phyloP scores from a whole-genome alignment of 2,797 vertebrate species.

The Helicolenus hilgendorfi region DNA sequence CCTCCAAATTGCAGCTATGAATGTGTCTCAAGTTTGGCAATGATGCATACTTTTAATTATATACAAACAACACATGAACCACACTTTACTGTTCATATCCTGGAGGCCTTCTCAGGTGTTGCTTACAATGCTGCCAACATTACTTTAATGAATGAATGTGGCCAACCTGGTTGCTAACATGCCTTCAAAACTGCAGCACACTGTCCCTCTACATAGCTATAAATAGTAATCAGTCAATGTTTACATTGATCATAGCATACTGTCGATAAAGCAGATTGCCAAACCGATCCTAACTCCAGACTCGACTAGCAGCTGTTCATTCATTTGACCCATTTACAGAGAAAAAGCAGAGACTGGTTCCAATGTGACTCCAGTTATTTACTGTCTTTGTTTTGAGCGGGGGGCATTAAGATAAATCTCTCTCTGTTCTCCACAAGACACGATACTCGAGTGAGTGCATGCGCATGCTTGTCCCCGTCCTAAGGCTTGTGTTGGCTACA shows the following conservation, averaged over 20 bases:
- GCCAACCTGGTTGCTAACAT: background rate
- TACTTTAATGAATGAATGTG: conserved; percentile 12
- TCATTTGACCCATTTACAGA: conserved; percentile 59
- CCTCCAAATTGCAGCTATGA: background rate
- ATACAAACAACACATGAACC: background rate
- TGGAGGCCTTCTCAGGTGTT: background rate
- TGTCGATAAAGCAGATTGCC: conserved; percentile 50
- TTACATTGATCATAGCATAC: conserved; percentile 61
- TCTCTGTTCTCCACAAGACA: conserved; percentile 54
- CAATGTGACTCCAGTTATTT: conserved; percentile 67
- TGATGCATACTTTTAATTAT: background rate
- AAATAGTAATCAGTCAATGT: conserved; percentile 61
- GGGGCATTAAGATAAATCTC: conserved; percentile 48
- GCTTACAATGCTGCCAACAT: background rate
- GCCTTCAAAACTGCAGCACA: conserved; percentile 13
- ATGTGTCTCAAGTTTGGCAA: background rate
- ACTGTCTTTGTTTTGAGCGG: conserved; percentile 45
- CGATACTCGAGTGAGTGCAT: background rate
- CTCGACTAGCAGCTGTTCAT: conserved; percentile 33
- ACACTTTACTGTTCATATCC: background rate
- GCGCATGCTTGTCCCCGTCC: conserved; percentile 30
- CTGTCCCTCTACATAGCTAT: conserved; percentile 11
- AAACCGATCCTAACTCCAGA: conserved; percentile 37
- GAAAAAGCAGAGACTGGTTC: conserved; percentile 36
- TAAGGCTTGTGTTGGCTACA: conserved; percentile 49